Percentiles rank a stretch among this genome's conserved stretches.
phyloP scores from a whole-genome alignment of 2,797 vertebrate genomes.

The Anas georgica region DNA sequence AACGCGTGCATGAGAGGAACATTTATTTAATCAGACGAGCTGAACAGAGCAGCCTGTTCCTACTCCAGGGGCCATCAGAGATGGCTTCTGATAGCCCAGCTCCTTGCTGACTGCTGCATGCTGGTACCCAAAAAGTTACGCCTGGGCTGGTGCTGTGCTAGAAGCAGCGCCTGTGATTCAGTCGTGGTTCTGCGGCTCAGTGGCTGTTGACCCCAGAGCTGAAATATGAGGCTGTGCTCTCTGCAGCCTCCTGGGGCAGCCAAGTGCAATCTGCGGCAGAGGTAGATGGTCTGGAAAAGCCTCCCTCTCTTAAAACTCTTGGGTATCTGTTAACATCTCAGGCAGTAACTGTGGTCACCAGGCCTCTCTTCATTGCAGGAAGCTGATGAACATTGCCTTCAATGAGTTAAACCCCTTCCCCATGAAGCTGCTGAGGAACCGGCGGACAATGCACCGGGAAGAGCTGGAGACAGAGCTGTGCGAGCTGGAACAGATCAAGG shows the following conservation, averaged over 20 bases:
- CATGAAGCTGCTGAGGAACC: slow-evolving; percentile 84
- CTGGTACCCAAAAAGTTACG: background rate
- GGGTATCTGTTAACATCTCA: background rate
- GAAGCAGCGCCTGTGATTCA: background rate
- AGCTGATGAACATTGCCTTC: slow-evolving; percentile 89
- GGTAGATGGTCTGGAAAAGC: background rate
- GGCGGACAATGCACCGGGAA: slow-evolving; percentile 82
- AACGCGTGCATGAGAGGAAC: background rate
- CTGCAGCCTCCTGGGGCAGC: background rate
- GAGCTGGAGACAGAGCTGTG: slow-evolving; percentile 85
- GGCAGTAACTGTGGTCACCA: background rate
- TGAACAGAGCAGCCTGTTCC: accelerated
- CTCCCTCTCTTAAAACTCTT: background rate
- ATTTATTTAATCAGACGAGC: background rate
- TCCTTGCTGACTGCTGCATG: background rate
- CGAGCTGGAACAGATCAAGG: slow-evolving; percentile 86
- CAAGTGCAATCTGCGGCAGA: background rate
- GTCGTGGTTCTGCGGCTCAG: background rate
- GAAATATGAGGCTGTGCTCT: background rate
- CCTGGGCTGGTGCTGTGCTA: background rate
- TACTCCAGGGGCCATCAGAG: background rate
- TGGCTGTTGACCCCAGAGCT: background rate
- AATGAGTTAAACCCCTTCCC: slow-evolving; percentile 92
- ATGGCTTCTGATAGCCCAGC: background rate
- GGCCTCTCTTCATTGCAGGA: slow-evolving; percentile 75